These are phyloP conservation scores for Lithophane socia DNA, from an alignment of 2,888 invertebrate genomes.

Conservation along the genomic window DNA sequence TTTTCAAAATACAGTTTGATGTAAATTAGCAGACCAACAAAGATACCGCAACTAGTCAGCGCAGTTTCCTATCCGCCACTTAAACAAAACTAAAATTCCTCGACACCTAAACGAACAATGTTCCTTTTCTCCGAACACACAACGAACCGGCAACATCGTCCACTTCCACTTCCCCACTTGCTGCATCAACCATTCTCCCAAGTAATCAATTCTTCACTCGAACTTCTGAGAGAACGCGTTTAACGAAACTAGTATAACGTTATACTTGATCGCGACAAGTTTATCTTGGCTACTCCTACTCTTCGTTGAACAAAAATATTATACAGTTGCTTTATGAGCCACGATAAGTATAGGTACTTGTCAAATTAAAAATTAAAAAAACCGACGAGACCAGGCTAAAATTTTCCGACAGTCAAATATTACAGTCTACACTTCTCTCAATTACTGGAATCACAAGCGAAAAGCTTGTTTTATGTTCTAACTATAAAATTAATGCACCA, in stretches of 20 bases:
- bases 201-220: slow-evolving; percentile 60
- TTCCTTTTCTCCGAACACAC: slow-evolving; percentile 13
- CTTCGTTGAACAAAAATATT: slow-evolving; percentile 27
- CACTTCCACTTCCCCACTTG: slow-evolving; percentile 26
- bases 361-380: slow-evolving; percentile 38
- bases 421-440: slow-evolving; percentile 50
- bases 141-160: slow-evolving; percentile 23
- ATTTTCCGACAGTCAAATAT: slow-evolving; percentile 17
- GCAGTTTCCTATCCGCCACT: not conserved
- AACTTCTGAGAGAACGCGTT: slow-evolving; percentile 47
- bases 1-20: not conserved
- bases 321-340: slow-evolving; percentile 19
- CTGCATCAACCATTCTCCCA: slow-evolving; percentile 35
- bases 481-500: slow-evolving; percentile 57
- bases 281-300: slow-evolving; percentile 38
- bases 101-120: slow-evolving; percentile 19
- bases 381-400: slow-evolving; percentile 11
- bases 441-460: slow-evolving; percentile 46
- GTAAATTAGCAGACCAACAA: not conserved
- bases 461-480: slow-evolving; percentile 49
- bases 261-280: slow-evolving; percentile 54
- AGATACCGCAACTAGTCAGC: not conserved
- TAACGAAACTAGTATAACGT: slow-evolving; percentile 35
- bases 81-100: not conserved
- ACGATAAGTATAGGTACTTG: slow-evolving; percentile 9